These are phyloP conservation scores for Palythoa heliodiscus DNA, from an alignment of 92 coral and sea anemone genomes.

Conservation along the genomic window DNA sequence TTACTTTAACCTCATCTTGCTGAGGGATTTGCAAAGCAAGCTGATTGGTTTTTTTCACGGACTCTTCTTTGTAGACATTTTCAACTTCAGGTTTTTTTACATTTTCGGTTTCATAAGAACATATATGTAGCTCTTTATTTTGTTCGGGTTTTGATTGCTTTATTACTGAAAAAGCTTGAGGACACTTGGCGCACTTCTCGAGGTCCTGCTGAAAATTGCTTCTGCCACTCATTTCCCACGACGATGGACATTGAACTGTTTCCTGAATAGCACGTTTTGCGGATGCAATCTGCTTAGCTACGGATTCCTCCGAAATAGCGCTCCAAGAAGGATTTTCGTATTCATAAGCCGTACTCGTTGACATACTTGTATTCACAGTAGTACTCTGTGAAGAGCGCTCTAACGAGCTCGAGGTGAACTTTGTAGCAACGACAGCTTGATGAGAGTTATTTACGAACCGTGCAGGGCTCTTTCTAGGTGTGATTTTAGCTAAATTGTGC, in stretches of 20 bases:
- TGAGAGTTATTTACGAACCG: neutral
- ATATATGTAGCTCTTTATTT: neutral
- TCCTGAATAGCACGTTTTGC: neutral
- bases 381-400: neutral
- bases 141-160: neutral
- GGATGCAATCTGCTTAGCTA: neutral
- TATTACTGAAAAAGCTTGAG: slow-evolving; percentile 1
- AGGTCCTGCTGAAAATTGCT: neutral
- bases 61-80: neutral
- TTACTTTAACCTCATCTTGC: neutral
- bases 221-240: neutral
- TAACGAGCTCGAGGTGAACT: neutral
- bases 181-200: neutral
- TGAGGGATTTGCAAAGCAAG: neutral
- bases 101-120: neutral
- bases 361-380: neutral
- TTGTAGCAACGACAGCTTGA: too few species aligned
- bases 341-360: neutral
- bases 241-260: neutral
- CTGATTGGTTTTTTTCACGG: neutral
- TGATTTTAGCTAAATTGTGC: neutral
- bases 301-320: neutral
- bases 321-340: neutral
- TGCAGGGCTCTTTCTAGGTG: neutral
- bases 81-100: neutral